Conservation (phyloP, 2,888 invertebrate genomes). For the Patella caerulea region DNA sequence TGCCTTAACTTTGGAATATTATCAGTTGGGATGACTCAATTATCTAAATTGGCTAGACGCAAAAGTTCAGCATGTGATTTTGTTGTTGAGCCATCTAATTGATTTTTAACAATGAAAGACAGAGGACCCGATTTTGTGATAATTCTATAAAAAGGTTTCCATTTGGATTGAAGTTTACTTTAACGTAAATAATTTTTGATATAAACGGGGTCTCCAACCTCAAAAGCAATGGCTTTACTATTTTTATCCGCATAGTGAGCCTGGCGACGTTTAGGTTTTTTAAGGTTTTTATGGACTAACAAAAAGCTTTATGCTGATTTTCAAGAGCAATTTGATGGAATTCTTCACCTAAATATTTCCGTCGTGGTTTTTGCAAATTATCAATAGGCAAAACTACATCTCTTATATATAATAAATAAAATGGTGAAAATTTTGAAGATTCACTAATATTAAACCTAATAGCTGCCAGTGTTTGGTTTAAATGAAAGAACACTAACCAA, state of each 20-base stretch:
- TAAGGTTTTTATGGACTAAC: neutral
- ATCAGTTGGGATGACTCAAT: constrained; percentile 23
- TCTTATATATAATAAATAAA: constrained; percentile 2
- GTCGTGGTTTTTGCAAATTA: constrained; percentile 8
- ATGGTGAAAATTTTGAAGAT: too few species aligned
- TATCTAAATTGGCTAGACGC: neutral
- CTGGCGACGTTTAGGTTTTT: neutral
- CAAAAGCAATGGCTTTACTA: neutral
- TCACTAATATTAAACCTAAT: too few species aligned
- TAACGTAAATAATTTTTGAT: too few species aligned
- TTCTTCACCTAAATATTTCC: constrained; percentile 16
- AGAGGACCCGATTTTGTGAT: too few species aligned
- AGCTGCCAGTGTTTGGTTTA: constrained; percentile 27
- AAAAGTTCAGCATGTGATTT: neutral
- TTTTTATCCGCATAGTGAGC: constrained; percentile 2
- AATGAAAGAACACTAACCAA: constrained; percentile 30
- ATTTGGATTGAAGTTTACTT: too few species aligned
- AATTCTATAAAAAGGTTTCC: too few species aligned
- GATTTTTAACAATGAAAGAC: too few species aligned
- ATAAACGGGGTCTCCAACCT: constrained; percentile 28
- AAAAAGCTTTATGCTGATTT: constrained; percentile 18
- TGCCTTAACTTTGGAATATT: constrained; percentile 8
- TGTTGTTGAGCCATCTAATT: neutral
- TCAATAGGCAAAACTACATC: constrained; percentile 8
- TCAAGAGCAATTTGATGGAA: constrained; percentile 1